Conservation (phyloP, 2,888 invertebrate genomes). For the Synanthedon andrenaeformis region DNA sequence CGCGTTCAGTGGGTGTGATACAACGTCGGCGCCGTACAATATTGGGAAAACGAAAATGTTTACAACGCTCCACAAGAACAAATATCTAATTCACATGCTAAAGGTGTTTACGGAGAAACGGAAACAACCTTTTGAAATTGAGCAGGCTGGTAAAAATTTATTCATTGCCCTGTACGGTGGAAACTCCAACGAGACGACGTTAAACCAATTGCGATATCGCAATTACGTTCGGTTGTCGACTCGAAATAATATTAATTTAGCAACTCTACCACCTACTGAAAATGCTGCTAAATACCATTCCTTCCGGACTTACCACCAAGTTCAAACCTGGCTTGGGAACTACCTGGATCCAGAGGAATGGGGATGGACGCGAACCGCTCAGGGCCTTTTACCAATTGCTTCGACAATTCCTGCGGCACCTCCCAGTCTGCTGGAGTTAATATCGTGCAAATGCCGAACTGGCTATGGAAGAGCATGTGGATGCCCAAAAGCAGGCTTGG, state of each 20-base stretch:
- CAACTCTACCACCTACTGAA: slow-evolving; percentile 4
- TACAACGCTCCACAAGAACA: not conserved
- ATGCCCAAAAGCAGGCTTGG: too few relatives aligned
- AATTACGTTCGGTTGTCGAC: slow-evolving; percentile 1
- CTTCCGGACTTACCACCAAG: slow-evolving; percentile 8
- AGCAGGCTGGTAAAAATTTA: slow-evolving; percentile 4
- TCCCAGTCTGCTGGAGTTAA: too few relatives aligned
- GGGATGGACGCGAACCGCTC: slow-evolving; percentile 6
- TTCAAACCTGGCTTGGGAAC: slow-evolving; percentile 8
- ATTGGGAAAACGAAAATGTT: slow-evolving; percentile 3
- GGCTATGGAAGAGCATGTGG: too few relatives aligned
- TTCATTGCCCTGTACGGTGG: slow-evolving; percentile 6
- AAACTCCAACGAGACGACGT: slow-evolving; percentile 4
- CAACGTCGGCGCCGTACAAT: slow-evolving; percentile 5
- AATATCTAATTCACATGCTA: slow-evolving; percentile 3
- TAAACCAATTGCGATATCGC: not conserved
- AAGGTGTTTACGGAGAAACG: not conserved
- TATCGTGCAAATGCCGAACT: too few relatives aligned
- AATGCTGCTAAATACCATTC: slow-evolving; percentile 6
- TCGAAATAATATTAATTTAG: slow-evolving; percentile 6
- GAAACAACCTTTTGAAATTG: not conserved
- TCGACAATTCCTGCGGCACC: too few relatives aligned
- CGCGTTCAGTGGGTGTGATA: slow-evolving; percentile 6
- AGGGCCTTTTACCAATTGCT: too few relatives aligned
- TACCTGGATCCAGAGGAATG: slow-evolving; percentile 8